Evolutionary conservation across 1,140 invertebrate species (phyloP).

Genomic region (Ceratitis capitata): DNA sequence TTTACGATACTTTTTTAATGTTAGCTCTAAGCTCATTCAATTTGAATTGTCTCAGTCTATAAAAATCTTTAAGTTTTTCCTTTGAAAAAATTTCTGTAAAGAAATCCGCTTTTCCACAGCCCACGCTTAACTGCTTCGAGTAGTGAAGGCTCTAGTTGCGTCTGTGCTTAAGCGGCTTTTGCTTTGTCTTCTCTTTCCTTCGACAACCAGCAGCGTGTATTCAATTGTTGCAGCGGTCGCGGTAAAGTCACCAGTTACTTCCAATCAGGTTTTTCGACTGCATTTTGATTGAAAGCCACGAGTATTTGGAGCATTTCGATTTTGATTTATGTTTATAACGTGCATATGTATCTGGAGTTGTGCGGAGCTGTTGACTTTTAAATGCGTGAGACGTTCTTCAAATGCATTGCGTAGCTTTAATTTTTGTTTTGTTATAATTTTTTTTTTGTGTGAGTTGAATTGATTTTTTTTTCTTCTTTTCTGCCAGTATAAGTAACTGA

Average conservation of each 20-base stretch:
- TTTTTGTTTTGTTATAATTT: not conserved
- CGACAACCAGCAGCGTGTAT: not conserved
- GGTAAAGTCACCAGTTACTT: not conserved
- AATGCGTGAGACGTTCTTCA: not conserved
- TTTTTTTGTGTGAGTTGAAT: not conserved
- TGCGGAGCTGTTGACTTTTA: not conserved
- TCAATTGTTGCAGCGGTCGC: not conserved
- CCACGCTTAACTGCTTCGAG: not conserved
- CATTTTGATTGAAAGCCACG: slow-evolving; percentile 32
- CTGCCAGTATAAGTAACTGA: not conserved
- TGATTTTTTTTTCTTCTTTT: not conserved
- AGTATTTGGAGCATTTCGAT: not conserved
- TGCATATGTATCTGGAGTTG: no score
- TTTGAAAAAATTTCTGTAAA: not conserved
- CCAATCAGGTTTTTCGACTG: slow-evolving; percentile 13
- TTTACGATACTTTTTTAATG: not conserved
- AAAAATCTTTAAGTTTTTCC: not conserved
- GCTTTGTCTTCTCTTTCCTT: not conserved
- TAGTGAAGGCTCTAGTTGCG: not conserved
- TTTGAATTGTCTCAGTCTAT: not conserved
- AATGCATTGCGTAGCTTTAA: not conserved
- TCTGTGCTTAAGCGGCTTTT: not conserved
- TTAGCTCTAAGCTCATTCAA: no score
- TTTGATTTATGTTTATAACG: slow-evolving; percentile 36
- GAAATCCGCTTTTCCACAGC: not conserved